Base-by-base conservation (phyloP, 2,797 vertebrate genomes). In the Gobio occitaniae region DNA sequence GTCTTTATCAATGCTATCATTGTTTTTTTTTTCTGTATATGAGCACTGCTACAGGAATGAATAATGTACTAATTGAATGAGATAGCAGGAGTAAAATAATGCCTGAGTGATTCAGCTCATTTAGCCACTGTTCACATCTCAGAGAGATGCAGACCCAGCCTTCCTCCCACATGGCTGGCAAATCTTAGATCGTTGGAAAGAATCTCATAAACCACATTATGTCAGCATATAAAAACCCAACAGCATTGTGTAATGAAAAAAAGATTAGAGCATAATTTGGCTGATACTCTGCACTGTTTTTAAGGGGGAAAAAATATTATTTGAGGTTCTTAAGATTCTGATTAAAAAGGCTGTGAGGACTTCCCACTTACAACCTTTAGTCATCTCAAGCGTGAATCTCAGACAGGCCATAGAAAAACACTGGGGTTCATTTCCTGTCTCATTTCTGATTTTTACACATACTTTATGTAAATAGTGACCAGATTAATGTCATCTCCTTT, bases 401-500 rank as follows among this genome's bases (percentile, higher is more conserved):
- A 91, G 91, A 92, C 91, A 83, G 25, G 25, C 68, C 84, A 48
- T 41, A 87, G 54, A 44, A 68, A 84, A 76, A 36, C 79, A 48
- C 21, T 36, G 52, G 2, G 4, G 15, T 74, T 48, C 16, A 41
- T 65, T 63, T 79, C 78, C 75, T 76, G 44, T 69, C 25, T 52
- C 82, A 25, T 83, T 84, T 88, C 80, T 78, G 83, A 68, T 86
- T 88, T 91, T 89, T 86, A 78, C 86, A 80, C 69, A 68, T 48
- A 88, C 93, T 91, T 91, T 82, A 87, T 89, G 89, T 88, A 78
- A 90, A 91, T 91, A 88, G 80, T 86, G 87, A 89, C 88, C 89
- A 89, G 87, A 93, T 93, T 94, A 93, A 93, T 92, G 91, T 92
- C 90, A 90, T 92, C 89, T 92, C 78, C 88, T 85, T 83, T 59